Percentiles rank a stretch among this genome's conserved stretches.
phyloP scores from a whole-genome alignment of 2,113 vertebrate genomes.

The Nyctibius bracteatus region DNA sequence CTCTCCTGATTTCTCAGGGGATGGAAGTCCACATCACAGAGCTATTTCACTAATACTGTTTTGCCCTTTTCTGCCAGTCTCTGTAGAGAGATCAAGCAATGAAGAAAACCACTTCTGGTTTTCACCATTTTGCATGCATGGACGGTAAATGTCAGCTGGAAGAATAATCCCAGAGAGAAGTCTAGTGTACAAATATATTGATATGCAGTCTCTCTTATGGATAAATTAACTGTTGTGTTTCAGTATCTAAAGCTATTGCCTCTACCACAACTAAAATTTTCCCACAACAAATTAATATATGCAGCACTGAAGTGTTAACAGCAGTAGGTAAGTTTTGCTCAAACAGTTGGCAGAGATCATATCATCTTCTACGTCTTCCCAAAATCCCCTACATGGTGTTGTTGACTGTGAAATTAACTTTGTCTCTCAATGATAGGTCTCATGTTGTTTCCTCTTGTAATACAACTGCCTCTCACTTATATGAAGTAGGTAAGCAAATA shows the following conservation, averaged over 20 bases:
- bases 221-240: neutral
- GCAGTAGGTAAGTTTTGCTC: neutral
- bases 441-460: neutral
- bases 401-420: neutral
- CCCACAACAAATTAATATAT: neutral
- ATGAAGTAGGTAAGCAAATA: neutral
- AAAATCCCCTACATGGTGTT: rapidly evolving
- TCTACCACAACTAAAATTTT: neutral
- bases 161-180: neutral
- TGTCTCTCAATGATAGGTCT: neutral
- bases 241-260: neutral
- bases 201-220: neutral
- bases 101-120: neutral
- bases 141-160: neutral
- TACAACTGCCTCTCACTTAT: neutral
- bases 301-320: neutral
- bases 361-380: neutral
- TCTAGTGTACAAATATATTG: neutral
- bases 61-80: neutral
- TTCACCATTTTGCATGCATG: neutral
- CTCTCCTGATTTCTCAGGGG: neutral
- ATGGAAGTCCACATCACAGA: neutral
- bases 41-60: neutral
- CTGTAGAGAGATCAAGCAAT: neutral
- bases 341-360: neutral